Conservation (phyloP, 1,140 invertebrate genomes). For the Drosophila biarmipes region DNA sequence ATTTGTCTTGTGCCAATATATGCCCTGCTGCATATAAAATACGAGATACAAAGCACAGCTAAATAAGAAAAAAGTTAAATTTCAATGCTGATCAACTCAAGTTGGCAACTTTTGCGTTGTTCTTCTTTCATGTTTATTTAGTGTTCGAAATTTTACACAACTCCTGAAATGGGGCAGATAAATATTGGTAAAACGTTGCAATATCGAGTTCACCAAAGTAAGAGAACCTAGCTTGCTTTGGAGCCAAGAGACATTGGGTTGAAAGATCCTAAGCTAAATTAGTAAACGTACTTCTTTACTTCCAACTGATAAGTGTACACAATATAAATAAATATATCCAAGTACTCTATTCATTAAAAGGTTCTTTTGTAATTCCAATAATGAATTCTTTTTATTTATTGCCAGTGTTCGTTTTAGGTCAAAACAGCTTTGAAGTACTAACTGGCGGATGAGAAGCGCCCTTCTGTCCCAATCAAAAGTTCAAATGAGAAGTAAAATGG, state of each 20-base stretch:
- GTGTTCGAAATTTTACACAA: constrained; percentile 20
- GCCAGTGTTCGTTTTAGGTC: background rate
- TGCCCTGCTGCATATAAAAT: constrained; percentile 54
- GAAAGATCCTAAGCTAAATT: too few species aligned
- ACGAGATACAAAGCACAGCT: constrained; percentile 28
- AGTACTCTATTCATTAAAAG: too few species aligned
- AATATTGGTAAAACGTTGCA: constrained; percentile 21
- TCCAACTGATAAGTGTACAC: too few species aligned
- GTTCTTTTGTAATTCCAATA: background rate
- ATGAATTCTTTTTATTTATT: background rate
- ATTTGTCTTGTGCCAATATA: constrained; percentile 58
- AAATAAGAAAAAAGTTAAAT: constrained; percentile 39
- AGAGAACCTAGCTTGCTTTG: background rate
- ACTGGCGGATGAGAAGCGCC: constrained; percentile 3
- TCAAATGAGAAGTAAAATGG: constrained; percentile 64
- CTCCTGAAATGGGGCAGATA: constrained; percentile 30
- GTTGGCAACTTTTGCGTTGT: constrained; percentile 14
- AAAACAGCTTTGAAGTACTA: constrained; percentile 22
- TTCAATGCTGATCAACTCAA: constrained; percentile 56
- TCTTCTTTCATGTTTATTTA: constrained; percentile 29
- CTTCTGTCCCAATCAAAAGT: constrained; percentile 48
- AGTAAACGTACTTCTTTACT: too few species aligned
- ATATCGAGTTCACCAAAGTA: background rate
- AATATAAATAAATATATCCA: too few species aligned
- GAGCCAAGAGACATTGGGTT: too few species aligned